phyloP scores from a whole-genome alignment of 2,797 vertebrate species.

The Catamblyrhynchus diadema region DNA sequence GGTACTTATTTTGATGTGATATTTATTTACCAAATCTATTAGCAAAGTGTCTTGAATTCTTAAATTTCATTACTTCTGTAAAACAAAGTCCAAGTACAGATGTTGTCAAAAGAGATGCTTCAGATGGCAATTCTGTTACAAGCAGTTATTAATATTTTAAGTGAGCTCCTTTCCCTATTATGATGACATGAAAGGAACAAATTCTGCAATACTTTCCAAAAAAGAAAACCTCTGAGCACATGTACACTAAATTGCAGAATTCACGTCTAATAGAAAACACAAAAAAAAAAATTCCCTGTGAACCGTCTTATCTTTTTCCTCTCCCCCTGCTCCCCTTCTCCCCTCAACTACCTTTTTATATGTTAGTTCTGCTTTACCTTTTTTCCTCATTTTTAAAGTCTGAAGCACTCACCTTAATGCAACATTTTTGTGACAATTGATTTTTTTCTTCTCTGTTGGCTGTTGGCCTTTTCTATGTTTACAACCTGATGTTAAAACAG shows the following conservation, averaged over 20 bases:
- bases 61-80: background rate
- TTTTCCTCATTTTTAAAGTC: background rate
- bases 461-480: background rate
- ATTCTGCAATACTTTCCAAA: background rate
- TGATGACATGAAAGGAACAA: background rate
- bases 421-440: background rate
- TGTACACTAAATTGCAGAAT: background rate
- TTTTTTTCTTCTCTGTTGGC: background rate
- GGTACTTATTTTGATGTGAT: background rate
- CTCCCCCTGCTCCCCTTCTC: rapidly evolving
- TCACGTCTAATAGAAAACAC: background rate
- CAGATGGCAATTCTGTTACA: background rate
- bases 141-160: background rate
- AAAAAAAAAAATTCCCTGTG: background rate
- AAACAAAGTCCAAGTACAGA: background rate
- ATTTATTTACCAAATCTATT: background rate
- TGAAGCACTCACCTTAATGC: background rate
- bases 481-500: background rate
- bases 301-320: background rate
- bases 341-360: rapidly evolving
- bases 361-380: background rate
- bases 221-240: background rate
- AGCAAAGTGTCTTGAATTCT: background rate
- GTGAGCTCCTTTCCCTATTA: background rate
- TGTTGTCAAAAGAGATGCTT: background rate